Conservation (phyloP, 2,888 invertebrate species). For the Eilema depressum region DNA sequence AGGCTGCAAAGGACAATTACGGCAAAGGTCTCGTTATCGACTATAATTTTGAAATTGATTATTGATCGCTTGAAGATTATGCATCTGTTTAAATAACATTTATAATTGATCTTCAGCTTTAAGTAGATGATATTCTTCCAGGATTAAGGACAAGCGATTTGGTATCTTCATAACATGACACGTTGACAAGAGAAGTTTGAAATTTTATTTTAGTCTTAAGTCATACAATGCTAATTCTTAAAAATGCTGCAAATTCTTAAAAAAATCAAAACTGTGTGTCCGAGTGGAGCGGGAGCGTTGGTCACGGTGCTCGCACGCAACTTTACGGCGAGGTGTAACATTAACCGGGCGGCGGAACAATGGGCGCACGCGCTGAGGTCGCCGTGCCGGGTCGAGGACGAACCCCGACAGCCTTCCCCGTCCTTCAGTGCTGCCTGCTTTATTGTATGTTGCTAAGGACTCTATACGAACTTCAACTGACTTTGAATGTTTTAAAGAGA, state of each 20-base stretch:
- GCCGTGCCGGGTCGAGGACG: constrained; percentile 76
- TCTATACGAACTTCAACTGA: constrained; percentile 9
- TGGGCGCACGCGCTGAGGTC: constrained; percentile 79
- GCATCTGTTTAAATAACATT: not conserved
- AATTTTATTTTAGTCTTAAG: not conserved
- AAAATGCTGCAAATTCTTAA: constrained; percentile 39
- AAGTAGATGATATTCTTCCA: not conserved
- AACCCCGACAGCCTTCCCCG: constrained; percentile 68
- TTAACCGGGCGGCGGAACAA: constrained; percentile 69
- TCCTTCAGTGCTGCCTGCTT: constrained; percentile 68
- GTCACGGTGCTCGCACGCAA: constrained; percentile 54
- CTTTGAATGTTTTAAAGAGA: constrained; percentile 14
- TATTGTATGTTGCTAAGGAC: constrained; percentile 54
- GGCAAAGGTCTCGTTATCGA: constrained; percentile 10
- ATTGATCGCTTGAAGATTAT: not conserved
- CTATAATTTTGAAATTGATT: constrained; percentile 10
- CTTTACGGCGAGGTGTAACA: constrained; percentile 72
- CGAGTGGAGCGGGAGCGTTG: constrained; percentile 49
- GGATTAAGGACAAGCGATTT: not conserved
- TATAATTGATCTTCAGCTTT: not conserved
- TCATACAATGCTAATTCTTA: constrained; percentile 27
- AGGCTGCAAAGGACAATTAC: constrained; percentile 13
- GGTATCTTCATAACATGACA: not conserved
- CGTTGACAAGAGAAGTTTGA: not conserved
- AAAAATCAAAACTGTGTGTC: constrained; percentile 47